Percentiles rank a stretch among this genome's conserved stretches.
Evolutionary conservation across 2,113 vertebrate genomes (phyloP).

Genomic region (Ptilorrhoa leucosticta): DNA sequence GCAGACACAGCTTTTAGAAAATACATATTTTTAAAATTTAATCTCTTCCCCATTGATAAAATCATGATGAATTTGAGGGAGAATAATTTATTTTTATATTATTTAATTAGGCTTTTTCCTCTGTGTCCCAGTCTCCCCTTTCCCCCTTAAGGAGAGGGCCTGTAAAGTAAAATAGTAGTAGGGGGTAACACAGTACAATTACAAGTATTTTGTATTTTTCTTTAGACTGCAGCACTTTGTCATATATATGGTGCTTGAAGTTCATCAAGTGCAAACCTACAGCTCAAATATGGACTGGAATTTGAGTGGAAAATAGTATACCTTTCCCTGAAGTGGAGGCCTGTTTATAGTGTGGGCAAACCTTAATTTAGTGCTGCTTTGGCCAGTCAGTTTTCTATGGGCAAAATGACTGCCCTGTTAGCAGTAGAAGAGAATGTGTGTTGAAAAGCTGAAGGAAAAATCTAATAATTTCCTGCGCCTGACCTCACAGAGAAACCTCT

Average conservation of each 20-base stretch:
- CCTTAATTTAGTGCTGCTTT: neutral
- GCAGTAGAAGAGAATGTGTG: neutral
- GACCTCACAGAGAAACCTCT: conserved; percentile 5
- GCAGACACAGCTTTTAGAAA: neutral
- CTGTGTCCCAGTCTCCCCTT: neutral
- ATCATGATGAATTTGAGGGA: neutral
- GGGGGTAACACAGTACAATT: neutral
- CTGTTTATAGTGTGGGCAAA: neutral
- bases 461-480: neutral
- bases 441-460: neutral
- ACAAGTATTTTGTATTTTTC: neutral
- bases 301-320: neutral
- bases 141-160: fast-evolving
- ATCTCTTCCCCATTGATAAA: neutral
- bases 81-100: neutral
- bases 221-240: neutral
- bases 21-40: neutral
- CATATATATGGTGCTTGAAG: neutral
- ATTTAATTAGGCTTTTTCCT: neutral
- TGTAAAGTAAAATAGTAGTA: neutral
- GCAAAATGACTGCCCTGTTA: neutral
- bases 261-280: neutral
- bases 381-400: neutral
- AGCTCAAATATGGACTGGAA: neutral
- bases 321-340: neutral